A percentile compares a stretch with the other conserved stretches of the same genome.
phyloP scores from a whole-genome alignment of 2,888 invertebrate species.

The Tanytarsus gracilentus region DNA sequence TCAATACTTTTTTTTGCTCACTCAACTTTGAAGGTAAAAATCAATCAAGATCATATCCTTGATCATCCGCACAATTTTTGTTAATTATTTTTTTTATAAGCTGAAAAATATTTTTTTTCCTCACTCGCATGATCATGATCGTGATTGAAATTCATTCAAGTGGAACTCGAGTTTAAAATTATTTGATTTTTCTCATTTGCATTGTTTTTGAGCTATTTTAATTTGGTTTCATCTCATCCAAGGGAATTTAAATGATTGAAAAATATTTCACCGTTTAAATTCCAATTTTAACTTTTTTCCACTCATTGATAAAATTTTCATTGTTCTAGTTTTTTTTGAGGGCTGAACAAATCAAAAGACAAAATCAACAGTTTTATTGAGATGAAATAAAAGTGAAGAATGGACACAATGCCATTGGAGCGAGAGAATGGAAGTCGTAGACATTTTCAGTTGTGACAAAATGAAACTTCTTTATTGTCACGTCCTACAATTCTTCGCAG shows the following conservation, averaged over 20 bases:
- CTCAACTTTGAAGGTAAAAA: background rate
- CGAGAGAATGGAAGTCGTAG: too few relatives aligned
- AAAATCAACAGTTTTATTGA: too few relatives aligned
- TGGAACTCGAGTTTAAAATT: background rate
- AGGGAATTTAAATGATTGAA: too few relatives aligned
- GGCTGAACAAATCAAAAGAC: too few relatives aligned
- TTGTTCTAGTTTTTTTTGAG: too few relatives aligned
- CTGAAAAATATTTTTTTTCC: background rate
- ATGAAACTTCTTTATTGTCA: too few relatives aligned
- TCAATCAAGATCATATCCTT: conserved; percentile 19
- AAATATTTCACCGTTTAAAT: too few relatives aligned
- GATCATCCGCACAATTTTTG: background rate
- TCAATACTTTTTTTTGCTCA: background rate
- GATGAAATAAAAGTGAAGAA: too few relatives aligned
- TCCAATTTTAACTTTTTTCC: too few relatives aligned
- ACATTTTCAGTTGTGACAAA: too few relatives aligned
- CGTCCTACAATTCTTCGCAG: conserved; percentile 21
- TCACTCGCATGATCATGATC: background rate
- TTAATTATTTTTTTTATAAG: background rate
- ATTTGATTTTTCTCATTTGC: background rate
- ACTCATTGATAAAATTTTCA: too few relatives aligned
- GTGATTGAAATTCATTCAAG: conserved; percentile 1
- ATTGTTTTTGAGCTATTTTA: background rate
- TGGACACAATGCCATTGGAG: background rate
- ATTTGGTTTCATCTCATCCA: background rate